phyloP scores from a whole-genome alignment of 2,888 invertebrate species.

The Dynastes hyllus region DNA sequence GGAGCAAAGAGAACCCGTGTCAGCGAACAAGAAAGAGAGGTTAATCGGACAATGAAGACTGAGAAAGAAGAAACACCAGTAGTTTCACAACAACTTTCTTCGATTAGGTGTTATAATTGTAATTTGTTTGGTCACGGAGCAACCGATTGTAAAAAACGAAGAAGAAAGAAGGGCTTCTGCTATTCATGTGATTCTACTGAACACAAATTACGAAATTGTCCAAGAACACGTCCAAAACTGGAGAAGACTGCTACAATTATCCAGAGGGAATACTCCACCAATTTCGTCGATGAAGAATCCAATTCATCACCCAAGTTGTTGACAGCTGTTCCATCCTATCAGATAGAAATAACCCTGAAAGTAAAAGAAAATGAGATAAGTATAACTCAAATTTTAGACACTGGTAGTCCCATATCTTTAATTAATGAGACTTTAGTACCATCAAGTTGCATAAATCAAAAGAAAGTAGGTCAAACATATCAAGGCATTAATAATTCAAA shows the following conservation, averaged over 20 bases:
- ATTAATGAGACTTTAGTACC: slow-evolving; percentile 1
- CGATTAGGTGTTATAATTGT: background rate
- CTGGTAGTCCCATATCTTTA: slow-evolving; percentile 12
- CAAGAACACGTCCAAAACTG: background rate
- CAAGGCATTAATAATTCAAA: slow-evolving; percentile 24
- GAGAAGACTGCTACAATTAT: background rate
- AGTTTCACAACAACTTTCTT: too few species aligned
- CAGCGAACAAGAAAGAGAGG: too few species aligned
- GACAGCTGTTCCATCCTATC: background rate
- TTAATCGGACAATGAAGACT: too few species aligned
- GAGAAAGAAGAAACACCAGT: too few species aligned
- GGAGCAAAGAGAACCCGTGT: too few species aligned
- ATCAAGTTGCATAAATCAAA: background rate
- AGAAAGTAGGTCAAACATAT: background rate
- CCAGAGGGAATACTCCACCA: background rate
- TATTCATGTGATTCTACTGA: background rate
- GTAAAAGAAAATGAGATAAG: background rate
- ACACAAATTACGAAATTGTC: background rate
- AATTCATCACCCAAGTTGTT: too few species aligned
- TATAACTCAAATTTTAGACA: background rate
- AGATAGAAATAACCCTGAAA: background rate
- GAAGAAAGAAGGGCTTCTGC: background rate
- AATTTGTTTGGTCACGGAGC: background rate
- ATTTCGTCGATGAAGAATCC: background rate
- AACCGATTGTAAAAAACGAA: background rate